These are phyloP conservation scores for Oreonectes daqikongensis DNA, from an alignment of 2,797 vertebrate genomes.

Conservation along the genomic window DNA sequence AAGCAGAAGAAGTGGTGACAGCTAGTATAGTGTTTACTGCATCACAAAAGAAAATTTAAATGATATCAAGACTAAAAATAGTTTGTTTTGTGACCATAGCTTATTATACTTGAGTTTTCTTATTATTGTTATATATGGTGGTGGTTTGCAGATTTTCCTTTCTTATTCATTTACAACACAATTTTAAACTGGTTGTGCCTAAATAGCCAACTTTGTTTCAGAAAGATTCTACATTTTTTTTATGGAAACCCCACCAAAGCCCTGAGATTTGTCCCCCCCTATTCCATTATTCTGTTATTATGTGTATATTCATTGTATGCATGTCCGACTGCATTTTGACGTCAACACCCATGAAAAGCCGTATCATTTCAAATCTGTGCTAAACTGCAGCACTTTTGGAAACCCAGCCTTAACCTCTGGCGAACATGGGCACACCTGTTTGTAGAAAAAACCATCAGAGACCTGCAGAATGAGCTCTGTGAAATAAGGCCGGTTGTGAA, in stretches of 20 bases:
- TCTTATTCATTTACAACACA: not conserved
- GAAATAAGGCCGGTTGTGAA: constrained; percentile 22
- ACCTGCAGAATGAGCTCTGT: constrained; percentile 14
- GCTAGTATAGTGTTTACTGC: not conserved
- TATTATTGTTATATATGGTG: not conserved
- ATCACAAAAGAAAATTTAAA: not conserved
- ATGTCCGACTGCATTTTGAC: not conserved
- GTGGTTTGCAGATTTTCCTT: not conserved
- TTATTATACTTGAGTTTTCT: not conserved
- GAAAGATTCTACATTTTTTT: not conserved
- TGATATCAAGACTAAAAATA: not conserved
- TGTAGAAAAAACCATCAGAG: constrained; percentile 21
- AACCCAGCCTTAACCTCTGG: not conserved
- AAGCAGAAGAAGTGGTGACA: not conserved
- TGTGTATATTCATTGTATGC: not conserved
- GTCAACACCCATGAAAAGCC: too few species aligned
- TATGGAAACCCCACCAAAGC: not conserved
- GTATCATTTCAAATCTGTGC: not conserved
- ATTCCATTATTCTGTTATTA: too few species aligned
- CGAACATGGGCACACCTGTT: constrained; percentile 20
- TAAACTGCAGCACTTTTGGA: not conserved
- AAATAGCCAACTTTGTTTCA: not conserved
- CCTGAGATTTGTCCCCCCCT: not conserved
- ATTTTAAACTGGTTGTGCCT: not conserved
- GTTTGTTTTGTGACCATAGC: not conserved